These are phyloP conservation scores for Rhinolophus sinicus DNA, from an alignment of 2,113 vertebrate genomes.

Conservation along the genomic window DNA sequence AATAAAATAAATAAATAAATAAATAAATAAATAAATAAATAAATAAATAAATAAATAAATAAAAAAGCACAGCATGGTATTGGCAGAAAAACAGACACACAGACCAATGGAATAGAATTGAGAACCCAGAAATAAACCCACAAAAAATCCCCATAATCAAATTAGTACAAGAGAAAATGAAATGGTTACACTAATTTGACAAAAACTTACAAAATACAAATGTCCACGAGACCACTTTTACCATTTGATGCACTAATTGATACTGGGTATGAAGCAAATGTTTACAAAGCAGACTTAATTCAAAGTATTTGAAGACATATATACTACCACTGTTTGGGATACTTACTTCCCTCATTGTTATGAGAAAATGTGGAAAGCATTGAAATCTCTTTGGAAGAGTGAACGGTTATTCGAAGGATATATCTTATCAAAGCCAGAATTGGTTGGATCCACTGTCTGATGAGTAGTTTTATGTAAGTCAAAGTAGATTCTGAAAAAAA, in stretches of 20 bases:
- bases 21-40: too few relatives aligned
- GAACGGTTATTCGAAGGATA: constrained; percentile 9
- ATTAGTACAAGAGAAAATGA: neutral
- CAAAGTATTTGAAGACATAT: neutral
- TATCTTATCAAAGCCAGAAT: neutral
- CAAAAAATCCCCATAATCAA: too few relatives aligned
- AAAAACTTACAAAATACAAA: constrained; percentile 25
- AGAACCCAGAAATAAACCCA: too few relatives aligned
- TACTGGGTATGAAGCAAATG: neutral
- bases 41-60: too few relatives aligned
- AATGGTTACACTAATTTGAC: neutral
- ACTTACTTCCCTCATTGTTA: neutral
- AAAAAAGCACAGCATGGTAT: too few relatives aligned
- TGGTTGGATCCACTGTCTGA: neutral
- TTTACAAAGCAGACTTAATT: neutral
- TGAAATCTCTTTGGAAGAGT: neutral
- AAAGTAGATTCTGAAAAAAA: constrained; percentile 19
- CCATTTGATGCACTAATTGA: neutral
- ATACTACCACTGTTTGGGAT: neutral
- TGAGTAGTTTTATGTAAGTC: constrained; percentile 31
- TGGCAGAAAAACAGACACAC: too few relatives aligned
- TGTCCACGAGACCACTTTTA: neutral
- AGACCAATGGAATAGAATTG: too few relatives aligned
- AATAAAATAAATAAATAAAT: too few relatives aligned
- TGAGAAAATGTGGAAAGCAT: neutral